Conservation (phyloP, 2,797 vertebrate species). For the Gastrophryne carolinensis region DNA sequence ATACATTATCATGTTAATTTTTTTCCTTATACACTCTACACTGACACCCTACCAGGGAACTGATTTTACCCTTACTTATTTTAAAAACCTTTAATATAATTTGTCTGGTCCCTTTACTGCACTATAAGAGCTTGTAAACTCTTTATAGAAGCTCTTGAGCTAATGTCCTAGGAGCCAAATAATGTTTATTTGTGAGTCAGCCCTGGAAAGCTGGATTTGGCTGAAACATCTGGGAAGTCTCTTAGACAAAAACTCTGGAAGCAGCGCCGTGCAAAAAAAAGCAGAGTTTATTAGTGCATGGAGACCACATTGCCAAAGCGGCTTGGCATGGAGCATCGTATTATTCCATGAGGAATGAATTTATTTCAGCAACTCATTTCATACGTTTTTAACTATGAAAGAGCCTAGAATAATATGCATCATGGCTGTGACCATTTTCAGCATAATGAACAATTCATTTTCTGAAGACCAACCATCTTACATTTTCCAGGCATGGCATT, state of each 20-base stretch:
- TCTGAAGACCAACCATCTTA: not conserved
- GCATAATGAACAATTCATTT: not conserved
- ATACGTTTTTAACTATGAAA: not conserved
- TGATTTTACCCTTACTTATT: not conserved
- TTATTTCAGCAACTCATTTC: not conserved
- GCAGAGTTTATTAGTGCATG: not conserved
- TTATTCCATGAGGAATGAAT: slow-evolving; percentile 9
- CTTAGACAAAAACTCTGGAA: not conserved
- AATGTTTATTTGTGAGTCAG: slow-evolving; percentile 15
- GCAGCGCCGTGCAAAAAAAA: not conserved
- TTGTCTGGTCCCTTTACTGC: too few relatives aligned
- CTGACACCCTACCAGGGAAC: too few relatives aligned
- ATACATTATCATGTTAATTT: too few relatives aligned
- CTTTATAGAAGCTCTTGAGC: not conserved
- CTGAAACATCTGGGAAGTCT: slow-evolving; percentile 8
- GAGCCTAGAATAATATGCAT: not conserved
- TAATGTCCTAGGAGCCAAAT: not conserved
- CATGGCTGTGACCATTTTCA: not conserved
- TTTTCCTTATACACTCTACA: not conserved
- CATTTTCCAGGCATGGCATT: slow-evolving; percentile 15
- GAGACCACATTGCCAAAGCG: not conserved
- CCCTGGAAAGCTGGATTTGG: not conserved
- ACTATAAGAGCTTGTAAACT: not conserved
- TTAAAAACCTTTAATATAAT: too few relatives aligned
- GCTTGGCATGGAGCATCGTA: not conserved